Conservation (phyloP, 2,888 invertebrate genomes). For the Athetis lepigone region DNA sequence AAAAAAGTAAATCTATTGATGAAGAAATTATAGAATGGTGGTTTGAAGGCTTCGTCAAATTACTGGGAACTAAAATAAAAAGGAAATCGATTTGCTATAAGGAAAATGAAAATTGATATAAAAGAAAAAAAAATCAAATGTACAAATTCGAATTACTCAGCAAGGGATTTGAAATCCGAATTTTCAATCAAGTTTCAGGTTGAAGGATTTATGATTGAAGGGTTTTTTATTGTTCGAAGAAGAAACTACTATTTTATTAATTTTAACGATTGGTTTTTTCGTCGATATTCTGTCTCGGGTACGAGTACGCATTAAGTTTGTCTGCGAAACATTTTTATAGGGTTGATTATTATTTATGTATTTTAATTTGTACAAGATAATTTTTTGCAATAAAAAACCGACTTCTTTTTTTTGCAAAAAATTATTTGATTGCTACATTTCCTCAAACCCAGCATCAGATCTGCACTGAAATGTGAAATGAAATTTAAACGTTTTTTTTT, state of each 20-base stretch:
- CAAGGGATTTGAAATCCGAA: conserved; percentile 17
- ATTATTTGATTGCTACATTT: too few species aligned
- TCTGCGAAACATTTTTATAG: background rate
- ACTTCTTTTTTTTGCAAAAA: too few species aligned
- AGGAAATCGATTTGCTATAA: conserved; percentile 5
- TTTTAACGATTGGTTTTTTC: background rate
- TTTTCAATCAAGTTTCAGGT: conserved; percentile 21
- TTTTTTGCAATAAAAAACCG: too few species aligned
- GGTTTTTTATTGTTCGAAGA: background rate
- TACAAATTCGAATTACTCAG: conserved; percentile 5
- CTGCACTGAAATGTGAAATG: too few species aligned
- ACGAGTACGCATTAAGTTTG: background rate
- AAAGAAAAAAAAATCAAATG: conserved; percentile 11
- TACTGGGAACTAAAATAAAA: conserved; percentile 17
- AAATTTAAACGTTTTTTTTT: too few species aligned
- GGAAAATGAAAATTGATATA: conserved; percentile 17
- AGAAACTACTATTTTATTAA: background rate
- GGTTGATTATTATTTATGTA: background rate
- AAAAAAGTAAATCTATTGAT: too few species aligned
- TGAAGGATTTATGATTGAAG: background rate
- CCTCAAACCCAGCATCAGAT: too few species aligned
- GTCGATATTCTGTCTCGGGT: background rate
- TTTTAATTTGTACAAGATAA: background rate
- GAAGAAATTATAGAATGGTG: conserved; percentile 19
- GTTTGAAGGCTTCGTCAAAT: conserved; percentile 26